phyloP scores from a whole-genome alignment of 2,888 invertebrate species.

The Scaptomyza caliginosa region DNA sequence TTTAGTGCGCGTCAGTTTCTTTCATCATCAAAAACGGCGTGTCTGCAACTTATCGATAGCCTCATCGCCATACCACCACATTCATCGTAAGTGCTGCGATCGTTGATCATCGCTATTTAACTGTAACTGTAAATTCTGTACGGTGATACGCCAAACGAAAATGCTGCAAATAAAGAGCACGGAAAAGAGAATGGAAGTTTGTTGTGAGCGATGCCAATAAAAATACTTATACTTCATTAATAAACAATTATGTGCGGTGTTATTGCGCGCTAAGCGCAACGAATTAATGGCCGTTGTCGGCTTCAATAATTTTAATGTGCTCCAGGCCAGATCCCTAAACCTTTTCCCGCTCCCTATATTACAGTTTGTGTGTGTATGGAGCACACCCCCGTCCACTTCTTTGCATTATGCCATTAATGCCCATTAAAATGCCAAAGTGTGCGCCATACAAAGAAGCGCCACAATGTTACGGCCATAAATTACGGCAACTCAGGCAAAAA shows the following conservation, averaged over 20 bases:
- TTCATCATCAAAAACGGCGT: neutral
- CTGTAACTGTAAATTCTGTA: neutral
- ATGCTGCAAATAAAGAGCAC: neutral
- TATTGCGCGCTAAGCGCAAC: slow-evolving; percentile 74
- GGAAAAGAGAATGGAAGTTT: neutral
- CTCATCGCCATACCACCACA: neutral
- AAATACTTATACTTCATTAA: slow-evolving; percentile 88
- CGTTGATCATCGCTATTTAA: neutral
- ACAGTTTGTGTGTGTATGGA: neutral
- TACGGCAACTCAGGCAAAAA: slow-evolving; percentile 50
- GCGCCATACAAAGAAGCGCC: slow-evolving; percentile 58
- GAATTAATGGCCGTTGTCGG: slow-evolving; percentile 75
- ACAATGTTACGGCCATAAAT: slow-evolving; percentile 73
- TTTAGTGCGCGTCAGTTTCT: too few species aligned
- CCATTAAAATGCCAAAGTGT: slow-evolving; percentile 78
- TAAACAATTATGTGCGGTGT: slow-evolving; percentile 86
- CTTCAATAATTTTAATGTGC: slow-evolving; percentile 78
- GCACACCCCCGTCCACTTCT: slow-evolving; percentile 7
- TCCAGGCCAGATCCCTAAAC: slow-evolving; percentile 13
- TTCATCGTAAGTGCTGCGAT: neutral
- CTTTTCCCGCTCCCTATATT: neutral
- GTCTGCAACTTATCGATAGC: neutral
- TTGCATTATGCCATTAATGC: slow-evolving; percentile 61
- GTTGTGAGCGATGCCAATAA: slow-evolving; percentile 83
- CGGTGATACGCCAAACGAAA: neutral